Evolutionary conservation across 2,888 invertebrate genomes (phyloP), one percentile per base, ranked within the genome.

Genomic region (Rapana venosa): DNA sequence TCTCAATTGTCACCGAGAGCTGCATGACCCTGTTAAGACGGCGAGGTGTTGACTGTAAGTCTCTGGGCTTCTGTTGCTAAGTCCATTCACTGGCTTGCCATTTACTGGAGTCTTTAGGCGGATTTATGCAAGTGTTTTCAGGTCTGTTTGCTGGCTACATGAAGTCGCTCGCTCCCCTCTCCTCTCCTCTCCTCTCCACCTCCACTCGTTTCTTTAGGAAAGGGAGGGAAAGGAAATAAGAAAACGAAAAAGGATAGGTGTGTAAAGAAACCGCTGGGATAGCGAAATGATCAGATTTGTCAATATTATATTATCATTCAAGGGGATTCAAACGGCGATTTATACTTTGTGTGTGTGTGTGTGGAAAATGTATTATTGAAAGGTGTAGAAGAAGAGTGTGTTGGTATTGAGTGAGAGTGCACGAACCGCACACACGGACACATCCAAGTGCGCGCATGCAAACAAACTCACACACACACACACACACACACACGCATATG

Each of bases 1-100:
- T 17, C 36, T 47, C 35, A 0, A 87, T 74, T 87, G 47, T 74
- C 74, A 74, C 32, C 47, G 1, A 35, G 47, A 87, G 36, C 87
- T 61, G 35, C 47, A 30, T 87, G 87, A 87, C 87, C 61, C 87
- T 70, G 87, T 47, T 87, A 87, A 87, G 87, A 87, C 87, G 35
- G 47, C 36, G n/a, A 74, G 87, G 61, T 74, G 30, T 87, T 70
- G 36, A 66, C 87, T n/a, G n/a, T 87, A 74, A 87, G 87, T 36
- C 87, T n/a, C 20, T 70, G 22, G 32, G 61, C 26, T 74, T 87
- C 36, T 74, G 47, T n/a, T 6, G 74, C 74, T 87, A 87, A 87
- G 70, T 74, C 87, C n/a, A 26, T 30, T 83, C 22, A 22, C 81
- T 83, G 47, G 47, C 81, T 47, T 47, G 36, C 81, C 47, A 36